A percentile compares a stretch with the other conserved stretches of the same genome.
Evolutionary conservation across 2,113 vertebrate species (phyloP).

Genomic region (Poeciliopsis occidentalis): DNA sequence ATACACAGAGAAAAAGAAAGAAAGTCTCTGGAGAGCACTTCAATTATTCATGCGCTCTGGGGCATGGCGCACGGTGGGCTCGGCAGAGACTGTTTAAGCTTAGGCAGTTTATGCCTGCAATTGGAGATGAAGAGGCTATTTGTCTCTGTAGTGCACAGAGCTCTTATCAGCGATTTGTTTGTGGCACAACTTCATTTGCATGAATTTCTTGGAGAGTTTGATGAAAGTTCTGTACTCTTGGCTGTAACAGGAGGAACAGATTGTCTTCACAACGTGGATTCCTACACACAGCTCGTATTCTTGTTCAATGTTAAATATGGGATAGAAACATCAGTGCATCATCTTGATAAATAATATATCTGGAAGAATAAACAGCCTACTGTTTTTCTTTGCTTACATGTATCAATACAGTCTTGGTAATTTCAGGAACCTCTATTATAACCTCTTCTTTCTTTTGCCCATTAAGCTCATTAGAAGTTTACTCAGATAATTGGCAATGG

Average conservation of each 20-base stretch:
- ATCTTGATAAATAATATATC: background rate
- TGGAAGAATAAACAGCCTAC: background rate
- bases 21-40: conserved; percentile 42
- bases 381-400: background rate
- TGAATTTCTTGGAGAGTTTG: conserved; percentile 61
- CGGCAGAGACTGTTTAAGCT: conserved; percentile 41
- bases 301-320: conserved; percentile 20
- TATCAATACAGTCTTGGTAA: background rate
- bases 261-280: conserved; percentile 33
- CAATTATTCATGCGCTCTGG: conserved; percentile 55
- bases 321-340: conserved; percentile 5
- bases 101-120: conserved; percentile 52
- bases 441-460: background rate
- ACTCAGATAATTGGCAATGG: no score
- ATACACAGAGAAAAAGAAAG: conserved; percentile 26
- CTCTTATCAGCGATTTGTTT: conserved; percentile 70
- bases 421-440: background rate
- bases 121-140: conserved; percentile 68
- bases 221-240: conserved; percentile 46
- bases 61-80: conserved; percentile 33
- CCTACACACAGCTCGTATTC: background rate
- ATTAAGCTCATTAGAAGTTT: background rate
- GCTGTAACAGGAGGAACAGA: conserved; percentile 49
- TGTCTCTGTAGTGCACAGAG: conserved; percentile 56
- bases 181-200: conserved; percentile 65